Evolutionary conservation across 2,797 vertebrate genomes (phyloP).

Genomic region (Acomys russatus): DNA sequence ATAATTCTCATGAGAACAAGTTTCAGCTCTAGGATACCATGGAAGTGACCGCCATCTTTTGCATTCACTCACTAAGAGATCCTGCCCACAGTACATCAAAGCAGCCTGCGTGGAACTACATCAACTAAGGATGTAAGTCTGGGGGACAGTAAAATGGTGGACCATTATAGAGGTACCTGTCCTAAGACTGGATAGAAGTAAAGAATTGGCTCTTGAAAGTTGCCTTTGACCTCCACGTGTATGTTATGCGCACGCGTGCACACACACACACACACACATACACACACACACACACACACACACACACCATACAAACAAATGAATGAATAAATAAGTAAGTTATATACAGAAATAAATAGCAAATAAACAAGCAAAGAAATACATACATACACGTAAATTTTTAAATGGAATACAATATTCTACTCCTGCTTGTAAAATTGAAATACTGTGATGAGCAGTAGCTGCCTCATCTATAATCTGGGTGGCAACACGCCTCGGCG

Average conservation of each 20-base stretch:
- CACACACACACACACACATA: too few relatives aligned
- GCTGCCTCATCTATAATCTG: neutral
- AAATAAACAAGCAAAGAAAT: neutral
- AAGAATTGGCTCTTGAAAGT: neutral
- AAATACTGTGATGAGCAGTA: neutral
- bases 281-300: neutral
- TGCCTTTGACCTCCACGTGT: neutral
- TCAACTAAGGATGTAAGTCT: neutral
- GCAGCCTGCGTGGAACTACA: neutral
- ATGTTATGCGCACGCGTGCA: neutral
- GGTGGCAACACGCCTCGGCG: accelerated
- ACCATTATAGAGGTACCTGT: neutral
- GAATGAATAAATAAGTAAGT: neutral
- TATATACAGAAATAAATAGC: neutral
- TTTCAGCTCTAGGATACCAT: too few relatives aligned
- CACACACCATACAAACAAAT: neutral
- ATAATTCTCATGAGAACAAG: accelerated
- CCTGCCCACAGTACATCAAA: neutral
- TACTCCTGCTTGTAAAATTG: neutral
- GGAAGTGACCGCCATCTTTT: neutral
- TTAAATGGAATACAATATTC: too few relatives aligned
- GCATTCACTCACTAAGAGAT: neutral
- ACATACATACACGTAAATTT: neutral
- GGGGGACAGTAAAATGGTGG: neutral
- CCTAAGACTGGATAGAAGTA: neutral